Evolutionary conservation across 2,113 vertebrate species (phyloP).

Genomic region (cattle (Bos taurus)): ARS-UCD2.0 NC_037333.1:47806501-47807000

Average conservation of each 20-base stretch:
- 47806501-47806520: not conserved
- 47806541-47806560: not conserved
- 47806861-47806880: not conserved
- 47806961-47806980: slow-evolving; percentile 55
- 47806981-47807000: slow-evolving; percentile 38
- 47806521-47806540: not conserved
- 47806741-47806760: not conserved
- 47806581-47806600: not conserved
- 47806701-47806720: not conserved
- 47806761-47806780: not conserved
- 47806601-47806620: not conserved
- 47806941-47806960: slow-evolving; percentile 31
- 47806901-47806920: not conserved
- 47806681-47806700: not conserved
- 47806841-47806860: not conserved
- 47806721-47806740: not conserved
- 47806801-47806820: not conserved
- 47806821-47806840: not conserved
- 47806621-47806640: not conserved
- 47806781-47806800: not conserved
- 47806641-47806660: not conserved
- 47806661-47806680: not conserved
- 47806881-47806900: not conserved
- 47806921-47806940: not conserved
- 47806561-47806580: not conserved